These are phyloP conservation scores for Drosophila persimilis DNA, from an alignment of 1,140 invertebrate species.

Conservation along the genomic window DNA sequence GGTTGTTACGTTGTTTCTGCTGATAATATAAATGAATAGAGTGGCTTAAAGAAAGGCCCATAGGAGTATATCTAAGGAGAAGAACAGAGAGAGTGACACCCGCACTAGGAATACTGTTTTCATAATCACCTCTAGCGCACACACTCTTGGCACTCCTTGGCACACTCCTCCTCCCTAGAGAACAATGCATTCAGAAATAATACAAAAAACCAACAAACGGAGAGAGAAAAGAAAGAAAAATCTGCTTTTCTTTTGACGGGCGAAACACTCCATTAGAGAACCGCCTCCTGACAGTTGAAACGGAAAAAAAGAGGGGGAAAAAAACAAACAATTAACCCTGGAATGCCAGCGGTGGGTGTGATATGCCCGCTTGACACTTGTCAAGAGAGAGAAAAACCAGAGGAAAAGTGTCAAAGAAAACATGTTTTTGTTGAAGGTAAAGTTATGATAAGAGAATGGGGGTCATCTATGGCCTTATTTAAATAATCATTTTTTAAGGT, in stretches of 20 bases:
- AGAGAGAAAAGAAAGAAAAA: constrained; percentile 30
- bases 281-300: constrained; percentile 1
- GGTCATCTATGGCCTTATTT: too few species aligned
- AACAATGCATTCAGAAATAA: constrained; percentile 54
- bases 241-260: constrained; percentile 15
- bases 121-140: too few species aligned
- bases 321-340: constrained; percentile 61
- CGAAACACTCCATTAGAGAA: constrained; percentile 28
- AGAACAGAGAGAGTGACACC: not conserved
- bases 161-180: not conserved
- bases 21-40: constrained; percentile 50
- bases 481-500: too few species aligned
- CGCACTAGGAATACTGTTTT: not conserved
- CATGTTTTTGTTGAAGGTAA: not conserved
- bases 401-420: not conserved
- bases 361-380: not conserved
- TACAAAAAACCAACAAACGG: constrained; percentile 11
- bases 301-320: constrained; percentile 6
- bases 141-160: too few species aligned
- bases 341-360: constrained; percentile 4
- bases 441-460: too few species aligned
- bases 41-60: too few species aligned
- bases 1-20: constrained; percentile 23
- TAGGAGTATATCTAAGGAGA: not conserved
- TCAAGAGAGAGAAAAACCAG: too few species aligned